Evolutionary conservation across 2,888 invertebrate species (phyloP).

Genomic region (Pyrgus malvae): DNA sequence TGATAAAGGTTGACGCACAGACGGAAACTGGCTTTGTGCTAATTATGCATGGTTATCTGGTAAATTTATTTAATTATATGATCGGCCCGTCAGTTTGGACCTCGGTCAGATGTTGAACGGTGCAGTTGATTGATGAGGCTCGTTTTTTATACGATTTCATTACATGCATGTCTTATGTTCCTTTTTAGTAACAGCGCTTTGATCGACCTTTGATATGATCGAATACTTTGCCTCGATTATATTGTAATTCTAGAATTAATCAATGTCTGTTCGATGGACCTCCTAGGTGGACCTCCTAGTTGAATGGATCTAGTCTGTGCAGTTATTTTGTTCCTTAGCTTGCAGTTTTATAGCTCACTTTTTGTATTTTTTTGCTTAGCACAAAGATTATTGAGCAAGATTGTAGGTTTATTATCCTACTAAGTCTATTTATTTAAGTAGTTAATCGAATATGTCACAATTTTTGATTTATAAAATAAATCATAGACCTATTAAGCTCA

Average conservation of each 20-base stretch:
- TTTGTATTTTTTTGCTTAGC: too few relatives aligned
- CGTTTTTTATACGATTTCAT: slow-evolving; percentile 41
- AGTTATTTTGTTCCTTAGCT: not conserved
- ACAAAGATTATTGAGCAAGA: too few relatives aligned
- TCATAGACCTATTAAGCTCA: too few relatives aligned
- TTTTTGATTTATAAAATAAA: too few relatives aligned
- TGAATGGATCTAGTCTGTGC: slow-evolving; percentile 9
- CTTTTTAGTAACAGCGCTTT: slow-evolving; percentile 16
- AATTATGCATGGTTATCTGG: slow-evolving; percentile 76
- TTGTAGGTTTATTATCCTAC: too few relatives aligned
- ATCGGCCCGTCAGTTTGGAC: slow-evolving; percentile 36
- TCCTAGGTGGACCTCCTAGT: slow-evolving; percentile 26
- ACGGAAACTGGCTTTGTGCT: slow-evolving; percentile 62
- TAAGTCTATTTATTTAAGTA: too few relatives aligned
- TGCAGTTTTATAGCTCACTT: not conserved
- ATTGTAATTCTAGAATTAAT: slow-evolving; percentile 26
- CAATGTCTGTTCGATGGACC: slow-evolving; percentile 24
- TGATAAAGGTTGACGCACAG: slow-evolving; percentile 77
- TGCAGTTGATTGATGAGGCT: slow-evolving; percentile 60
- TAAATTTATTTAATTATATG: slow-evolving; percentile 74
- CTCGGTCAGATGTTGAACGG: slow-evolving; percentile 42
- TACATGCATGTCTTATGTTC: slow-evolving; percentile 25
- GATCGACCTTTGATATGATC: slow-evolving; percentile 22
- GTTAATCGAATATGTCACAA: too few relatives aligned
- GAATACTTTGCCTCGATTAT: slow-evolving; percentile 26